Percentiles rank a stretch among this genome's conserved stretches.
Conservation (phyloP, 2,113 vertebrate species). For the Anser cygnoides region DNA sequence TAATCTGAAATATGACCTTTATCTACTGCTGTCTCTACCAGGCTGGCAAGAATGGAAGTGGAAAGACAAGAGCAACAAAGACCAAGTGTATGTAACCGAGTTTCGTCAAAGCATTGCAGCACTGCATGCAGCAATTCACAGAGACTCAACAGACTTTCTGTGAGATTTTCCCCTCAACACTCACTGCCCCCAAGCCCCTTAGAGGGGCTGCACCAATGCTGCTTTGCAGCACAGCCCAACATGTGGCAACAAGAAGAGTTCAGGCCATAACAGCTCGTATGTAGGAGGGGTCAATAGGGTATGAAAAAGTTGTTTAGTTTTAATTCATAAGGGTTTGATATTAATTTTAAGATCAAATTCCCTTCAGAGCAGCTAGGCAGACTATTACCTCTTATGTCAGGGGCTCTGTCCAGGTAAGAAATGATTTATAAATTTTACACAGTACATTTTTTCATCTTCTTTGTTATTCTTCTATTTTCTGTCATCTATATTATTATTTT, state of each 20-base stretch:
- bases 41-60: not conserved
- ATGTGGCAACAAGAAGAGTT: accelerated
- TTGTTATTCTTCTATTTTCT: conserved; percentile 4
- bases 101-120: not conserved
- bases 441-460: not conserved
- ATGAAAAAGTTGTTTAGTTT: not conserved
- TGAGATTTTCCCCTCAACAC: not conserved
- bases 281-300: not conserved
- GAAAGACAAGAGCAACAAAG: not conserved
- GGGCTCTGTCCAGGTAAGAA: not conserved
- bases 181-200: accelerated
- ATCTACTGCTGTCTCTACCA: not conserved
- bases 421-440: conserved; percentile 20
- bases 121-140: not conserved
- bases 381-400: not conserved
- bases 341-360: not conserved
- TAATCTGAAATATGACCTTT: not conserved
- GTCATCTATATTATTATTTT: not conserved
- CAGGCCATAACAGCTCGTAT: not conserved
- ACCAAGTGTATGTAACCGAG: accelerated
- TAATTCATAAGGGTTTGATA: not conserved
- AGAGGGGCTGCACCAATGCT: not conserved
- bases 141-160: not conserved
- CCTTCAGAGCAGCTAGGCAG: not conserved
- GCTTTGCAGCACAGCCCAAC: not conserved